Percentiles rank a stretch among this genome's conserved stretches.
These are phyloP conservation scores for Laspeyria flexula DNA, from an alignment of 2,888 invertebrate genomes.

Conservation along the genomic window DNA sequence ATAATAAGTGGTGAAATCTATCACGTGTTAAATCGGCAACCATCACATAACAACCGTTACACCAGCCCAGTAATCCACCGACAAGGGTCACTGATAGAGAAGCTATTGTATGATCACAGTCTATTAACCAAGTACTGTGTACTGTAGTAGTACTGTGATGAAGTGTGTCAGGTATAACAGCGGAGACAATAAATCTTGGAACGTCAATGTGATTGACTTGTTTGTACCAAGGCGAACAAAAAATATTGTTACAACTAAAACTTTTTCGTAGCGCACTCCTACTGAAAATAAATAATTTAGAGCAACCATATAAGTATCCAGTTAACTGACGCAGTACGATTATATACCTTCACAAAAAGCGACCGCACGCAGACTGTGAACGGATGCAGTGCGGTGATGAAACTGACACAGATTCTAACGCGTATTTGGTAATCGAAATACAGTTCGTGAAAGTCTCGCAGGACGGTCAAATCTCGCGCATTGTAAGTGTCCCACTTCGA, in stretches of 20 bases:
- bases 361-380: constrained; percentile 67
- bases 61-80: neutral
- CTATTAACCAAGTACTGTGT: neutral
- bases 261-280: neutral
- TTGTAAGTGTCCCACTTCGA: constrained; percentile 78
- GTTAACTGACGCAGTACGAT: constrained; percentile 46
- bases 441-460: constrained; percentile 84
- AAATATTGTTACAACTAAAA: neutral
- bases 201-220: neutral
- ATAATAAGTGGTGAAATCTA: neutral
- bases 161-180: neutral
- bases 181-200: neutral
- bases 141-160: neutral
- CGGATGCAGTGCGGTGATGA: constrained; percentile 83
- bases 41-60: constrained; percentile 7
- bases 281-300: constrained; percentile 18
- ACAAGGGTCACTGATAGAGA: neutral
- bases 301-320: constrained; percentile 41
- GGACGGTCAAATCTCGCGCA: constrained; percentile 79
- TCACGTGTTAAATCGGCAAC: constrained; percentile 2
- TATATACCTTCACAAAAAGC: constrained; percentile 63
- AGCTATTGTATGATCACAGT: neutral
- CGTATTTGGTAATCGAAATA: constrained; percentile 85
- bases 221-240: neutral
- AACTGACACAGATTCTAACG: constrained; percentile 86